Evolutionary conservation across 2,113 vertebrate species (phyloP), one percentile per base, ranked within the genome.

Genomic region (Halichoerus grypus): DNA sequence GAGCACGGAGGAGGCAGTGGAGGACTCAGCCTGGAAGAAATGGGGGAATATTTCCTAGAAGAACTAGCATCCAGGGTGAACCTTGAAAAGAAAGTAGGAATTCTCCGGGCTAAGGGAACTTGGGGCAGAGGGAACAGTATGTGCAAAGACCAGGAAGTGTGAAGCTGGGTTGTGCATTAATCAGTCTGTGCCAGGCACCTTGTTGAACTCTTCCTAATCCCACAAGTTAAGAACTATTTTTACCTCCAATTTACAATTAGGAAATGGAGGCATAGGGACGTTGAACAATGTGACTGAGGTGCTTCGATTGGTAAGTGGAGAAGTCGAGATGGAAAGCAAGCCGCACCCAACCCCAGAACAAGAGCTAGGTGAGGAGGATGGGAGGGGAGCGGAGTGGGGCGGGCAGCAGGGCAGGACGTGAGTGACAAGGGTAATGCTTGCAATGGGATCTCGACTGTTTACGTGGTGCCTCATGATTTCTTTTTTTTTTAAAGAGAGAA

Each of bases 1-100:
- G 76, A 36, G 42, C 24, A 4, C 0, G 0, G 39, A 42, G 33
- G 26, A 9, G 39, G 11, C 51, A 4, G 6, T 55, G 33, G 57
- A 39, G 72, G 26, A 10, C 3, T 42, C 16, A 24, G 9, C 19
- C 15, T 10, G 11, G 28, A 77, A 26, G 8, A 12, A 28, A 33
- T 2, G 31, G 33, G 33, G 33, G 71, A 55, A 10, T 12, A 15
- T 12, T 71, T 53, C 33, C 33, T 49, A 59, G 18, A 74, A 59
- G 33, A 87, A 26, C 12, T 8, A 53, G 36, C 49, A 49, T 57
- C 33, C 1, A 21, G 39, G 39, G 22, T 46, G 22, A 55, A 28
- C 26, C 77, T 74, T 36, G 26, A 80, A 86, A 90, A 86, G 55
- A 55, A 51, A 65, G 55, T 7, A 67, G 55, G 69, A 72, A 49